Evolutionary conservation across 1,140 invertebrate genomes (phyloP).

Genomic region (Drosophila tani): DNA sequence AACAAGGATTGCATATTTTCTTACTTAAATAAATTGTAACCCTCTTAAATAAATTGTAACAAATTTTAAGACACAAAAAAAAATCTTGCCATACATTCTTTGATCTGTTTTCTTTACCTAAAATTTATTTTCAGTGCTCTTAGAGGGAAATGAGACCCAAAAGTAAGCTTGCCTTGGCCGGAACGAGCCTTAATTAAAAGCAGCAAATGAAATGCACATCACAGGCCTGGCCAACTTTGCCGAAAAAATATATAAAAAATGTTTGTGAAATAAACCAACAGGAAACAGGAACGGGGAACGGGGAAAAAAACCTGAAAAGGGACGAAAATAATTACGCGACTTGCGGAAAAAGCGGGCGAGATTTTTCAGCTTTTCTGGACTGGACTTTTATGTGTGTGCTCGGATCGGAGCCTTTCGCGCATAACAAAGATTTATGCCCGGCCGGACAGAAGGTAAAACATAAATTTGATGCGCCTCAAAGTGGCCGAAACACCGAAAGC

Average conservation of each 20-base stretch:
- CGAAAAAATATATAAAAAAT: conserved; percentile 5
- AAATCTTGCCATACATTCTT: no score
- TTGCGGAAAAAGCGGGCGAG: conserved; percentile 12
- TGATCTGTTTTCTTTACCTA: no score
- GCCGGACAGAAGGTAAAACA: conserved; percentile 56
- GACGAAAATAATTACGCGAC: conserved; percentile 40
- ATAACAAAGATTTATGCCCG: conserved; percentile 74
- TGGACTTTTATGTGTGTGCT: conserved; percentile 6
- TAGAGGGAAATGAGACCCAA: no score
- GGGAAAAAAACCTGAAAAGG: not conserved
- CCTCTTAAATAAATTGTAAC: no score
- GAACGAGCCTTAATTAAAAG: conserved; percentile 42
- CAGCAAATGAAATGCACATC: conserved; percentile 43
- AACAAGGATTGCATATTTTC: no score
- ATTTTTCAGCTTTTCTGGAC: conserved; percentile 26
- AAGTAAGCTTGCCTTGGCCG: conserved; percentile 1
- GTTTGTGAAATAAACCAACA: not conserved
- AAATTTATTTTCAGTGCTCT: not conserved
- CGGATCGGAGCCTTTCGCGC: conserved; percentile 9
- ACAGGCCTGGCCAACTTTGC: conserved; percentile 28
- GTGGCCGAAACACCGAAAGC: conserved; percentile 36
- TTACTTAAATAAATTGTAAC: no score
- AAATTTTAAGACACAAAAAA: no score
- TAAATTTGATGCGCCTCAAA: conserved; percentile 67
- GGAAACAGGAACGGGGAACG: not conserved